Base-by-base conservation (phyloP, 1,140 invertebrate species). In the Drosophila chauvacae region DNA sequence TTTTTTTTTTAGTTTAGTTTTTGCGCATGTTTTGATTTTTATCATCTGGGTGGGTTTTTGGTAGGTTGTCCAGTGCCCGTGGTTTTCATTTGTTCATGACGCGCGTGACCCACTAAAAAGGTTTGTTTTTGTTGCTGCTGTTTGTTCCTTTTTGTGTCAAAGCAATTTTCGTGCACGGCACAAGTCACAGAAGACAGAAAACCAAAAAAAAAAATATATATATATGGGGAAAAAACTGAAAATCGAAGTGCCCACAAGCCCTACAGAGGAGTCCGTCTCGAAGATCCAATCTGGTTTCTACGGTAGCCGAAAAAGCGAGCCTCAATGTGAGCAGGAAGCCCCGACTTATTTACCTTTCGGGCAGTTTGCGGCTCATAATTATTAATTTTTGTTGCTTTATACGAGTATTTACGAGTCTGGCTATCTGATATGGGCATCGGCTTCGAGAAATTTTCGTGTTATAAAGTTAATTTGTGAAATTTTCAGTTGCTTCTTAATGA, bases 401-500 rank as follows among this genome's bases (percentile, higher is more conserved):
- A 48, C 48, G 33, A 37, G 18, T 51, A 44, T 66, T 23, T 61
- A 42, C 35, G 63, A 44, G 57, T 64, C 56, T 58, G 18, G 39
- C 26, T 41, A 28, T 69, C 44, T 69, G 42, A 71, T 63, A 45
- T 55, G 56, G 53, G 53, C 53, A 39, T 45, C 70, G 72, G 68
- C 58, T 48, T 55, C 74, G 81, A 90, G 84, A 88, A 88, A 88
- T 88, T 88, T 88, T 88, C 85, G 85, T 90, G 84, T 84, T 88
- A 88, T 90, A 88, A 90, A 88, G 72, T 88, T 84, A 88, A 90
- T 88, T 88, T 88, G 84, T 88, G 84, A 88, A 88, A 88, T 88
- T 84, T 88, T 83, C 53, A 68, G 62, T 76, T 62, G 33, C 60
- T 83, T 88, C 77, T 84, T 80, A 88, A 88, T 88, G 85, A 81